Conservation (phyloP, 2,113 vertebrate species). For the Ochotona curzoniae region DNA sequence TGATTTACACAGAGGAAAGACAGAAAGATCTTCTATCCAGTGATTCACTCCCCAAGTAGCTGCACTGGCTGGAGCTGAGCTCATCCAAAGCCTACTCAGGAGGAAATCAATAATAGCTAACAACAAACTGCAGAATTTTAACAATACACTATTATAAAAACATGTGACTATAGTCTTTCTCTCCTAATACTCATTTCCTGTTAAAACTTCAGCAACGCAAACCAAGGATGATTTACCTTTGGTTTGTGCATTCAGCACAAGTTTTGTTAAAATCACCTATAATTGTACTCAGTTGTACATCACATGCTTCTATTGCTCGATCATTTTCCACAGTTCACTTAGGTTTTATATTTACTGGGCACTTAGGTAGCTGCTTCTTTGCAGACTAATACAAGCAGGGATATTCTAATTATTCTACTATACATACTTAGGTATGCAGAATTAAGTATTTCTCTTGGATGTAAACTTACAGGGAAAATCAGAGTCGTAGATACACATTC, state of each 20-base stretch:
- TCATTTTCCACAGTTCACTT: constrained; percentile 48
- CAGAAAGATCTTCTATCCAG: too few relatives aligned
- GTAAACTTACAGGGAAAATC: not conserved
- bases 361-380: constrained; percentile 8
- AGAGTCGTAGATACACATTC: not conserved
- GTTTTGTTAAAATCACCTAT: not conserved
- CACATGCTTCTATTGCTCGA: not conserved
- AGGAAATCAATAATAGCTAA: not conserved
- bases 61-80: too few relatives aligned
- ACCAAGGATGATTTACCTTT: not conserved
- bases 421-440: not conserved
- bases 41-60: too few relatives aligned
- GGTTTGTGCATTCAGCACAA: not conserved
- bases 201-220: not conserved
- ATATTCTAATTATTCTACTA: not conserved
- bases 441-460: not conserved
- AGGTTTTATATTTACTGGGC: constrained; percentile 4
- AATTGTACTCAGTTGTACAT: not conserved
- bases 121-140: not conserved
- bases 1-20: too few relatives aligned
- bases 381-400: not conserved
- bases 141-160: not conserved
- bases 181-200: not conserved
- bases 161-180: not conserved
- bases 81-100: too few relatives aligned